These are phyloP conservation scores for Ictalurus punctatus DNA, from an alignment of 2,113 vertebrate genomes.

Conservation along the genomic window DNA sequence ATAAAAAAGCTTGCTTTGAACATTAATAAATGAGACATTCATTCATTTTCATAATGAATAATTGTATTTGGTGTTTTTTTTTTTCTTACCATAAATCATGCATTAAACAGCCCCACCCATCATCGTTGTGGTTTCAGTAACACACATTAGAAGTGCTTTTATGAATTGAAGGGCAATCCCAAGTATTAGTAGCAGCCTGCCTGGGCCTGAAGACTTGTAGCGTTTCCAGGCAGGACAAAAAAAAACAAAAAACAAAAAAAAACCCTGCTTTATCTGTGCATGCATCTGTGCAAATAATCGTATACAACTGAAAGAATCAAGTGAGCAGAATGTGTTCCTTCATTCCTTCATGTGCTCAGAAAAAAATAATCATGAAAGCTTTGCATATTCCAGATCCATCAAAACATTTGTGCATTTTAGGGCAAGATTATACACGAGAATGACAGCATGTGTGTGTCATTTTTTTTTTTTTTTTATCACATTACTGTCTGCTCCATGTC, in stretches of 20 bases:
- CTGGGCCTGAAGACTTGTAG: constrained; percentile 9
- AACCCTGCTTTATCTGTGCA: background rate
- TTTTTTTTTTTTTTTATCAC: background rate
- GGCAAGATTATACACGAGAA: constrained; percentile 13
- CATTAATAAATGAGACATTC: background rate
- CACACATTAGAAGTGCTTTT: background rate
- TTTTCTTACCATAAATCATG: background rate
- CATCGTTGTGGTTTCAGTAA: background rate
- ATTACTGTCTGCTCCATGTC: constrained; percentile 27
- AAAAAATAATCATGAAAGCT: background rate
- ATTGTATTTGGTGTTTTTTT: background rate
- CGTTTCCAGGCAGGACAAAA: background rate
- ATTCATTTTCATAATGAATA: background rate
- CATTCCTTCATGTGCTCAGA: background rate
- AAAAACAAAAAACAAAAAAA: too few species aligned
- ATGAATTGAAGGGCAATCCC: background rate
- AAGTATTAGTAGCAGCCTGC: background rate
- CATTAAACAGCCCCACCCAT: background rate
- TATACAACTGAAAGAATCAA: background rate
- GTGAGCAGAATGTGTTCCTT: constrained; percentile 13
- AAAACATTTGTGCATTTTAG: constrained; percentile 26
- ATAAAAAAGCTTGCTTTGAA: background rate
- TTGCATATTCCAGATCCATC: constrained; percentile 15
- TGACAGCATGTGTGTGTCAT: background rate
- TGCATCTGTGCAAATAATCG: constrained; percentile 8